These are phyloP conservation scores for Pherbina coryleti DNA, from an alignment of 2,888 invertebrate genomes.

Conservation along the genomic window DNA sequence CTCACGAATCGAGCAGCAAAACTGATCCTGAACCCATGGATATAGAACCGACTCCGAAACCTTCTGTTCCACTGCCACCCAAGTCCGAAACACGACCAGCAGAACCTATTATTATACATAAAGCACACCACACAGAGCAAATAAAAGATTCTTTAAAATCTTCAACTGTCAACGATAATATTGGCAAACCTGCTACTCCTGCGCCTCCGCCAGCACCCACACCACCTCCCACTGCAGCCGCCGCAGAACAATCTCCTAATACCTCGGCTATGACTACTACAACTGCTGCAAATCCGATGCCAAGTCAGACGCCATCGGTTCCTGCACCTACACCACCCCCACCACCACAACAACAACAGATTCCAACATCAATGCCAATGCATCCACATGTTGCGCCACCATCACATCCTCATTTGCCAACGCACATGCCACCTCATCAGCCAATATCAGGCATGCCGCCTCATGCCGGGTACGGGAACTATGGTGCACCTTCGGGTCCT, in stretches of 20 bases:
- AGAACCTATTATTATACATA: conserved; percentile 23
- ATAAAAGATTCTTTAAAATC: conserved; percentile 21
- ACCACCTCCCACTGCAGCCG: conserved; percentile 41
- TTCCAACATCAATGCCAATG: conserved; percentile 72
- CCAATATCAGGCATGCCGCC: conserved; percentile 65
- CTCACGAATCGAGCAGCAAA: conserved; percentile 62
- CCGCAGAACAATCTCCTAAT: conserved; percentile 30
- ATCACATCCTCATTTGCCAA: conserved; percentile 62
- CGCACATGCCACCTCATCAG: conserved; percentile 63
- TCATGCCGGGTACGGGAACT: conserved; percentile 66
- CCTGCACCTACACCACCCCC: conserved; percentile 45
- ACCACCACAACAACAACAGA: conserved; percentile 63
- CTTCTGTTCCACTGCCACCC: conserved; percentile 60
- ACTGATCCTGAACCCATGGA: conserved; percentile 67
- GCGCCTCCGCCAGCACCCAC: conserved; percentile 34
- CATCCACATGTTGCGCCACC: conserved; percentile 62
- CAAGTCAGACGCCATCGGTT: conserved; percentile 20
- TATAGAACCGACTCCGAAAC: conserved; percentile 66
- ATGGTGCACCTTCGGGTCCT: conserved; percentile 65
- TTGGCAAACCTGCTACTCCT: conserved; percentile 26
- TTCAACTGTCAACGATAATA: conserved; percentile 31
- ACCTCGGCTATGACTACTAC: conserved; percentile 40
- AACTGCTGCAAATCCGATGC: conserved; percentile 54
- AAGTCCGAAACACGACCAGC: conserved; percentile 47
- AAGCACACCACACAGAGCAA: neutral